Evolutionary conservation across 2,888 invertebrate genomes (phyloP).

Genomic region (Drosophila yooni): DNA sequence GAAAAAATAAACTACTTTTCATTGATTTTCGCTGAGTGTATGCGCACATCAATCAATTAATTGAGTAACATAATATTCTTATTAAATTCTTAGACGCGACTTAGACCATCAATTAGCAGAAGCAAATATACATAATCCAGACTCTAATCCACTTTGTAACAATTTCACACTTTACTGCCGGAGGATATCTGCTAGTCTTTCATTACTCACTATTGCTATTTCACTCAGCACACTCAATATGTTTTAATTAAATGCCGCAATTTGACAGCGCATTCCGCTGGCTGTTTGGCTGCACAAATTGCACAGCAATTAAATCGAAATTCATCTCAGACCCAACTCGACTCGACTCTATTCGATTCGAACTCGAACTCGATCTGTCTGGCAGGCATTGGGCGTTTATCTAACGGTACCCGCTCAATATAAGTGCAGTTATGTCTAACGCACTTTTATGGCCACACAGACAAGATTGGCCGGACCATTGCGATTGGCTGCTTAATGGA

Average conservation of each 20-base stretch:
- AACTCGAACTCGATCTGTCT: constrained; percentile 19
- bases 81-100: neutral
- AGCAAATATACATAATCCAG: neutral
- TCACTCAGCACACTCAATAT: constrained; percentile 46
- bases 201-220: neutral
- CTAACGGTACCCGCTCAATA: constrained; percentile 65
- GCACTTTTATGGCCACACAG: constrained; percentile 71
- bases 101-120: neutral
- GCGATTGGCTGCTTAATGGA: constrained; percentile 57
- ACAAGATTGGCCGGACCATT: constrained; percentile 38
- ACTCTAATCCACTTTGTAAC: neutral
- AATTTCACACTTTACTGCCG: neutral
- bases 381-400: constrained; percentile 33
- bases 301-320: constrained; percentile 71
- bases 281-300: constrained; percentile 65
- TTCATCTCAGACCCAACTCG: constrained; percentile 1
- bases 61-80: neutral
- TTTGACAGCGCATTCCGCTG: constrained; percentile 70
- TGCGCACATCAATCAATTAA: neutral
- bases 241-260: constrained; percentile 72
- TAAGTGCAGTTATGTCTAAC: constrained; percentile 74
- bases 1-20: neutral
- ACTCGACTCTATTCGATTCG: constrained; percentile 11
- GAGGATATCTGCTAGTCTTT: neutral
- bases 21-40: neutral